Evolutionary conservation across 2,888 invertebrate species (phyloP).

Genomic region (Campopleginae sp.): DNA sequence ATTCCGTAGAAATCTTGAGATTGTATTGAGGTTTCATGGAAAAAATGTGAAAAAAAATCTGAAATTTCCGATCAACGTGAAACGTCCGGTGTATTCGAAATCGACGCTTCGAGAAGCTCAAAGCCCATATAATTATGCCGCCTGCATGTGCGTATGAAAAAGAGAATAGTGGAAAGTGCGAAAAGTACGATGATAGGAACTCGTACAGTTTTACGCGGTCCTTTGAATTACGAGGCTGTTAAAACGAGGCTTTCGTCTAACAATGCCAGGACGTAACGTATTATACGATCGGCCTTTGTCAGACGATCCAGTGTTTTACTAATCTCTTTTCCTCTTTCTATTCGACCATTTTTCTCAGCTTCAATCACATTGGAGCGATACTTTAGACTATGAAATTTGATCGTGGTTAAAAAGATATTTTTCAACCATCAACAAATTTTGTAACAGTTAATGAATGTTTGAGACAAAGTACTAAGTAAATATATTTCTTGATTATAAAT

Average conservation of each 20-base stretch:
- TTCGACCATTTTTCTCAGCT: neutral
- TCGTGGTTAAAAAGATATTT: no score
- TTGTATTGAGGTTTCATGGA: no score
- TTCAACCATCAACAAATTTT: no score
- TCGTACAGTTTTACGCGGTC: slow-evolving; percentile 62
- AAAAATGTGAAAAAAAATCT: neutral
- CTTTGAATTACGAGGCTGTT: slow-evolving; percentile 70
- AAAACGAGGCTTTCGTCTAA: slow-evolving; percentile 62
- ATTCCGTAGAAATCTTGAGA: no score
- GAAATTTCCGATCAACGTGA: neutral
- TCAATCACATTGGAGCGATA: slow-evolving; percentile 3
- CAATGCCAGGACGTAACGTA: slow-evolving; percentile 29
- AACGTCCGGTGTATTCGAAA: neutral
- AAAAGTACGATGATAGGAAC: slow-evolving; percentile 62
- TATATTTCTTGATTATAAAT: no score
- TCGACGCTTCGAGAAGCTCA: slow-evolving; percentile 12
- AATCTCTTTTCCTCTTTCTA: neutral
- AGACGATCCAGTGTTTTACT: slow-evolving; percentile 48
- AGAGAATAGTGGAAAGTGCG: slow-evolving; percentile 21
- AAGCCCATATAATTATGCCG: slow-evolving; percentile 29
- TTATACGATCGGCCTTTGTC: slow-evolving; percentile 35
- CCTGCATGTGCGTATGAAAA: slow-evolving; percentile 35
- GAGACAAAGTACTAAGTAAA: no score
- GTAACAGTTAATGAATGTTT: no score
- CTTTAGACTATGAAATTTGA: slow-evolving; percentile 11